Evolutionary conservation across 1,140 invertebrate genomes (phyloP).

Genomic region (Zaprionus nigranus): DNA sequence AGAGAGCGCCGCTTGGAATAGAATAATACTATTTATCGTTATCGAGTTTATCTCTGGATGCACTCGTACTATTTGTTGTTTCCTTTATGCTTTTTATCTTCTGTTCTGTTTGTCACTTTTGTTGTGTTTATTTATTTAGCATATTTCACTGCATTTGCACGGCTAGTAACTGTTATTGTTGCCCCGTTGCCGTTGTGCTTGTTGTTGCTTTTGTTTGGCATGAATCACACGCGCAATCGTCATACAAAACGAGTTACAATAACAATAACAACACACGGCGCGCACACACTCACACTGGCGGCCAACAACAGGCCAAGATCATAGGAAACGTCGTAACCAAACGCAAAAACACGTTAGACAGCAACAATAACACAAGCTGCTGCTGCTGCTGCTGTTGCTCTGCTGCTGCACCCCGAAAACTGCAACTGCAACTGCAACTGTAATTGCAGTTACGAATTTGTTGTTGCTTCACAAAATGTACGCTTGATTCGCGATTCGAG

Average conservation of each 20-base stretch:
- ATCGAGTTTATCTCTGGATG: slow-evolving; percentile 50
- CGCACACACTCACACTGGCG: slow-evolving; percentile 33
- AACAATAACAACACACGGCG: slow-evolving; percentile 38
- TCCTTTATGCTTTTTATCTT: slow-evolving; percentile 18
- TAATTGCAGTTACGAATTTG: slow-evolving; percentile 10
- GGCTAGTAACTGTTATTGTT: slow-evolving; percentile 37
- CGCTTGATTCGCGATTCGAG: slow-evolving; percentile 35
- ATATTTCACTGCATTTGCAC: slow-evolving; percentile 56
- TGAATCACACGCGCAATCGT: slow-evolving; percentile 72
- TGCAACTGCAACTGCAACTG: slow-evolving; percentile 41
- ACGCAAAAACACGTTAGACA: slow-evolving; percentile 49
- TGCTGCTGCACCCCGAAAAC: slow-evolving; percentile 29
- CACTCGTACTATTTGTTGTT: slow-evolving; percentile 40
- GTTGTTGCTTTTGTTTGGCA: slow-evolving; percentile 46
- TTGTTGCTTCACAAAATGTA: slow-evolving; percentile 29
- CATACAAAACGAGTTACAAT: slow-evolving; percentile 70
- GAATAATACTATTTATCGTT: slow-evolving; percentile 31
- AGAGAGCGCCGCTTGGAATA: slow-evolving; percentile 28
- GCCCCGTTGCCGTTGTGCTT: slow-evolving; percentile 14
- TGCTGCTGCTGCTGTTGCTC: background rate
- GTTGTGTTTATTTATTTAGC: slow-evolving; percentile 51
- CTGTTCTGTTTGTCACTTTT: slow-evolving; percentile 20
- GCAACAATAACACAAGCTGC: slow-evolving; percentile 43
- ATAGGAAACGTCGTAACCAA: slow-evolving; percentile 64
- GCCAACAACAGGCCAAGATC: slow-evolving; percentile 66